Conservation (phyloP, 2,888 invertebrate species). For the Noctua pronuba region DNA sequence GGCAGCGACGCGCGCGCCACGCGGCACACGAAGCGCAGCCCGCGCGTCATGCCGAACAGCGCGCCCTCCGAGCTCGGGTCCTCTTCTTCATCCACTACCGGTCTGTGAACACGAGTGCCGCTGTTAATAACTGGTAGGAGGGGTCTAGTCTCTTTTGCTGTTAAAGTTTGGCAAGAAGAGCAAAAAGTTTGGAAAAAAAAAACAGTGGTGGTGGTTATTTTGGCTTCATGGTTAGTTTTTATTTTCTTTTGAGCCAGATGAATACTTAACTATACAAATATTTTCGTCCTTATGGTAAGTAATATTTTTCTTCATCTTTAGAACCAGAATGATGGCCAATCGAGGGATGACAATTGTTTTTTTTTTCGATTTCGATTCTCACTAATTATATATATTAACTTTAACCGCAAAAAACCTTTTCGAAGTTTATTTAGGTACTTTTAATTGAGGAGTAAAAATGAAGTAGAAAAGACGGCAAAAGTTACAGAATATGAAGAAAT, state of each 20-base stretch:
- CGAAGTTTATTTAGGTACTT: not conserved
- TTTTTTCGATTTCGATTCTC: no score
- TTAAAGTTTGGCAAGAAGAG: not conserved
- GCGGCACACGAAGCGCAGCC: conserved; percentile 96
- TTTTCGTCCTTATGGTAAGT: not conserved
- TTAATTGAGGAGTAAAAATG: not conserved
- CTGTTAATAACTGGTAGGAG: not conserved
- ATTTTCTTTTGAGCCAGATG: not conserved
- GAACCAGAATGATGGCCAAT: not conserved
- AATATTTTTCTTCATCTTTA: not conserved
- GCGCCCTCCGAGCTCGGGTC: conserved; percentile 76
- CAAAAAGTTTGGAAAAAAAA: no score
- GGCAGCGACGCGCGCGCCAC: conserved; percentile 97
- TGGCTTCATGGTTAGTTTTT: not conserved
- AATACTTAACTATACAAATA: not conserved
- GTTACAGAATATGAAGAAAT: not conserved
- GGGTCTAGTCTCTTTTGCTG: not conserved
- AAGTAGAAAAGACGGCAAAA: not conserved
- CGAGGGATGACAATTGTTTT: not conserved
- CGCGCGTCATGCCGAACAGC: conserved; percentile 90
- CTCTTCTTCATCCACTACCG: conserved; percentile 72
- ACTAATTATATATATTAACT: not conserved
- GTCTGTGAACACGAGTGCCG: conserved; percentile 68
- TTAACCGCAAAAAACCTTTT: conserved; percentile 17
- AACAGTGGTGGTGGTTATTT: not conserved